A percentile compares a stretch with the other conserved stretches of the same genome.
These are phyloP conservation scores for Glaucidium brasilianum DNA, from an alignment of 2,113 vertebrate species.

Conservation along the genomic window DNA sequence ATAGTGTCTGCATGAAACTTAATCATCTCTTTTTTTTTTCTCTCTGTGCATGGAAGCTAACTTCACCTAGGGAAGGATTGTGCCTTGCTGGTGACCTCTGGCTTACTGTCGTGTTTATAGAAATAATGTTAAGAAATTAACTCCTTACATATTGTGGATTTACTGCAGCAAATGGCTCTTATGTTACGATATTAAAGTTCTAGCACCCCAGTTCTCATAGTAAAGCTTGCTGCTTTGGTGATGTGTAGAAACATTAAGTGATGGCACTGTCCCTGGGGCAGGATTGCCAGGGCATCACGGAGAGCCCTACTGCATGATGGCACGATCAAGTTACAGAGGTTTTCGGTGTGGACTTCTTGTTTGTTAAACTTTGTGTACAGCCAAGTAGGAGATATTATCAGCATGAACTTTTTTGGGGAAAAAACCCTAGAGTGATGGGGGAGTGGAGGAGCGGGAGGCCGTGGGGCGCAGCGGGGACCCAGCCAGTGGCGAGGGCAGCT, in stretches of 20 bases:
- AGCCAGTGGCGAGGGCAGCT: neutral
- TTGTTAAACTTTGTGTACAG: neutral
- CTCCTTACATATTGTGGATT: neutral
- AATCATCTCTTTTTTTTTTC: neutral
- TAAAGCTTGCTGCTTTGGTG: neutral
- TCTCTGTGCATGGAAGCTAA: neutral
- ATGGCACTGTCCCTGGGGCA: neutral
- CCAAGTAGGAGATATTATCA: neutral
- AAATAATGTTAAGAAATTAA: neutral
- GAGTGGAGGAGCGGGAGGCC: accelerated
- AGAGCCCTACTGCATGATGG: accelerated
- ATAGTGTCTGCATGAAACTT: neutral
- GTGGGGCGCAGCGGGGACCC: accelerated
- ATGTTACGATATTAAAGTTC: neutral
- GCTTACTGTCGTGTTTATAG: neutral
- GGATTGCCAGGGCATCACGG: accelerated
- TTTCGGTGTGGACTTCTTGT: accelerated
- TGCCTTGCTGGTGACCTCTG: neutral
- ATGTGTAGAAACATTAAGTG: no score
- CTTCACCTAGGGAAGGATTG: neutral
- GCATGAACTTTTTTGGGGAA: neutral
- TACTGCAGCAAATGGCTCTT: neutral
- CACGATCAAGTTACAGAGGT: accelerated
- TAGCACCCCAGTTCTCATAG: neutral
- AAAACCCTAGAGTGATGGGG: accelerated